Conservation (phyloP, 2,888 invertebrate genomes). For the Eristalis intricaria region DNA sequence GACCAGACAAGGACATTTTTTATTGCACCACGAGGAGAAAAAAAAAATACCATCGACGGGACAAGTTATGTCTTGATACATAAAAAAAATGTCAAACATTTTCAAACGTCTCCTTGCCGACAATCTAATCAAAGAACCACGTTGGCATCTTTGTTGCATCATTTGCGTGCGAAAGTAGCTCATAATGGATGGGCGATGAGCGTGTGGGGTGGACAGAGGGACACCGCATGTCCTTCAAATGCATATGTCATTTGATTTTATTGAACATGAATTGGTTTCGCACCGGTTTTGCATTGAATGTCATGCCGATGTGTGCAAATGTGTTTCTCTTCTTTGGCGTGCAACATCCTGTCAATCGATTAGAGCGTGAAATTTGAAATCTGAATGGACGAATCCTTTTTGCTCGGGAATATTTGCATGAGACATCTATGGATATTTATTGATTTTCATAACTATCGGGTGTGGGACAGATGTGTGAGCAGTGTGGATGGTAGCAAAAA, state of each 20-base stretch:
- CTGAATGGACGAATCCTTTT: conserved; percentile 3
- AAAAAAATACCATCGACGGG: background rate
- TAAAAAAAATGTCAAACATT: background rate
- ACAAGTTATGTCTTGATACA: background rate
- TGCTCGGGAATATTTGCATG: background rate
- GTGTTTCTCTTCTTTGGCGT: background rate
- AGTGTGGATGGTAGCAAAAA: background rate
- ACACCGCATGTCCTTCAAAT: background rate
- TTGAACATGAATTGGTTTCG: conserved; percentile 14
- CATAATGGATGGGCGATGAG: background rate
- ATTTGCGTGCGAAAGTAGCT: conserved; percentile 1
- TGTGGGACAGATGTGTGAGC: conserved; percentile 11
- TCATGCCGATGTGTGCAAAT: background rate
- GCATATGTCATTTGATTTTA: conserved; percentile 28
- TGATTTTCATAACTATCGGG: conserved; percentile 4
- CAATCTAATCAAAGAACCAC: background rate
- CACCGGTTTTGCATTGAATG: background rate
- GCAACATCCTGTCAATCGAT: conserved; percentile 14
- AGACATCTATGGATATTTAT: conserved; percentile 11
- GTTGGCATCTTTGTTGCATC: background rate
- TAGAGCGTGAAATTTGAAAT: conserved; percentile 30
- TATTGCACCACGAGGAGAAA: background rate
- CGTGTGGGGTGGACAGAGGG: background rate
- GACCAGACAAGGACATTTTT: conserved; percentile 1
- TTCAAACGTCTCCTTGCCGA: background rate